Evolutionary conservation across 2,888 invertebrate genomes (phyloP).

Genomic region (Sarcophaga variegata): DNA sequence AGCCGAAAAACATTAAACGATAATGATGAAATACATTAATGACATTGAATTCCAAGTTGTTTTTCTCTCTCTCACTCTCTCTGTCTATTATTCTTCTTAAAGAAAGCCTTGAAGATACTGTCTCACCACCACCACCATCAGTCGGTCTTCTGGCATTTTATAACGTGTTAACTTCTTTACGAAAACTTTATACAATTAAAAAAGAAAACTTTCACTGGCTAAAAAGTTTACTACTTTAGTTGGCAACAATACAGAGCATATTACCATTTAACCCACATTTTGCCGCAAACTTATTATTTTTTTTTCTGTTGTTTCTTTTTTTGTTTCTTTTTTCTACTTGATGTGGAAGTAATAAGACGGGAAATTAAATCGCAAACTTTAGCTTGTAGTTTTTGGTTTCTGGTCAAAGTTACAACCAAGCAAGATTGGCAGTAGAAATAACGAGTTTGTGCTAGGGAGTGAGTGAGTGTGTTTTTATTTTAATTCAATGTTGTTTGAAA

Average conservation of each 20-base stretch:
- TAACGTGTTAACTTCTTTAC: background rate
- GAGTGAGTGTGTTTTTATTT: no score
- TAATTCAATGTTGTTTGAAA: no score
- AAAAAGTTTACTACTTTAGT: no score
- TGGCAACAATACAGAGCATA: background rate
- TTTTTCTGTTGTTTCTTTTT: background rate
- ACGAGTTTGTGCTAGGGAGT: background rate
- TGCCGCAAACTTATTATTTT: background rate
- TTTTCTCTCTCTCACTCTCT: no score
- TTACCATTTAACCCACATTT: slow-evolving; percentile 40
- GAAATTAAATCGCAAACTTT: slow-evolving; percentile 40
- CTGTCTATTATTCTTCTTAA: background rate
- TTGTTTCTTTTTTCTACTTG: background rate
- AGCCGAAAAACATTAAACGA: background rate
- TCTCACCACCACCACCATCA: background rate
- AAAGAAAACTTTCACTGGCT: slow-evolving; percentile 13
- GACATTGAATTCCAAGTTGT: background rate
- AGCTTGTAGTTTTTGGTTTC: slow-evolving; percentile 34
- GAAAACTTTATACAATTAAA: slow-evolving; percentile 13
- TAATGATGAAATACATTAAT: background rate
- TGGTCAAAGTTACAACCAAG: slow-evolving; percentile 8
- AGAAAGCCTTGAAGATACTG: background rate
- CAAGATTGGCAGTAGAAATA: background rate
- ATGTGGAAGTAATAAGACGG: slow-evolving; percentile 1
- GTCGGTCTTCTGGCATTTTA: background rate